These are phyloP conservation scores for Radopholus similis DNA, from an alignment of 1,140 invertebrate genomes.

Conservation along the genomic window DNA sequence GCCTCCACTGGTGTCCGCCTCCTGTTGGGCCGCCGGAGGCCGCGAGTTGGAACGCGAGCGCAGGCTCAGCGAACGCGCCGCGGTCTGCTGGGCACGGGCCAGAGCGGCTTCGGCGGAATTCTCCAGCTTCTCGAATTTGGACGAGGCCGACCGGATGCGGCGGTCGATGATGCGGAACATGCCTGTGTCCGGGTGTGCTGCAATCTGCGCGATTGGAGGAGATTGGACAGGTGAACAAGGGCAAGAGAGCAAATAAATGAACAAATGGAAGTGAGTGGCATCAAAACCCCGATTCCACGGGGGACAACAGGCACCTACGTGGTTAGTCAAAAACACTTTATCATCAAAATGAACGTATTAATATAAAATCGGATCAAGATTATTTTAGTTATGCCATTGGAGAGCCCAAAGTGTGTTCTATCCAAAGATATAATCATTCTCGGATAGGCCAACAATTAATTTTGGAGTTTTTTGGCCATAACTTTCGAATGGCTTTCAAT, in stretches of 20 bases:
- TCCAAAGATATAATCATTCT: no score
- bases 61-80: conserved; percentile 2
- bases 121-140: conserved; percentile 4
- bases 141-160: conserved; percentile 13
- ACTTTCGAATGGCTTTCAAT: no score
- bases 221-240: neutral
- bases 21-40: neutral
- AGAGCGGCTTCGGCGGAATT: conserved; percentile 5
- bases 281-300: no score
- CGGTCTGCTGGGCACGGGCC: conserved; percentile 5
- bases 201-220: no score
- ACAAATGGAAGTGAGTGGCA: no score
- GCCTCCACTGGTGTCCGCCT: neutral
- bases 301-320: neutral
- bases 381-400: no score
- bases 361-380: no score
- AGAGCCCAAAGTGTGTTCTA: no score
- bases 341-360: neutral
- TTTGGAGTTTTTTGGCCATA: no score
- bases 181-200: neutral
- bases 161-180: conserved; percentile 13
- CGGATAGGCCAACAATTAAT: no score
- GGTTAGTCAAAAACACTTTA: neutral
- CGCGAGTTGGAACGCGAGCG: neutral
- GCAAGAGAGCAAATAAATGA: neutral